Conservation (phyloP, 2,113 vertebrate genomes). For the Trichomycterus rosablanca region DNA sequence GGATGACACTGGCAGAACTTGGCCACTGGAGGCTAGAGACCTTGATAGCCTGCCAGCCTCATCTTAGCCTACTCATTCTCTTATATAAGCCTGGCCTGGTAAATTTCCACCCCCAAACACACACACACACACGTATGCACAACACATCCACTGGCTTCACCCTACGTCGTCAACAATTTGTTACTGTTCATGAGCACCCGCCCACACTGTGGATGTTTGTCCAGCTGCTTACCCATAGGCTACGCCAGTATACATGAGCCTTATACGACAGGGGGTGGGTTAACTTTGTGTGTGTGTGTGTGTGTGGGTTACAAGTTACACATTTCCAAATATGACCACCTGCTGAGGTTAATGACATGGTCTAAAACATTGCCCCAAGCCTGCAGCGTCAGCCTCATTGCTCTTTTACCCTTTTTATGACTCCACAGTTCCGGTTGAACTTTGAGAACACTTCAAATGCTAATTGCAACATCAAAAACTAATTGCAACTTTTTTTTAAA, state of each 20-base stretch:
- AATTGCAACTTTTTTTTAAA: too few relatives aligned
- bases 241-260: slow-evolving; percentile 49
- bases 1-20: too few relatives aligned
- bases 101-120: slow-evolving; percentile 67
- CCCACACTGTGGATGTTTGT: slow-evolving; percentile 61
- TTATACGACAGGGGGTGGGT: slow-evolving; percentile 23
- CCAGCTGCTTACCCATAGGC: slow-evolving; percentile 59
- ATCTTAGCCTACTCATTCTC: slow-evolving; percentile 36
- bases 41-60: not conserved
- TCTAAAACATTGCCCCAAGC: slow-evolving; percentile 21
- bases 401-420: slow-evolving; percentile 14
- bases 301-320: slow-evolving; percentile 30
- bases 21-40: too few relatives aligned
- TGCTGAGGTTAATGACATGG: slow-evolving; percentile 36
- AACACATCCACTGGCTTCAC: slow-evolving; percentile 2
- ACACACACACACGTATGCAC: slow-evolving; percentile 9
- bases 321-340: slow-evolving; percentile 42
- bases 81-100: slow-evolving; percentile 59
- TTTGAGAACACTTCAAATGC: not conserved
- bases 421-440: not conserved
- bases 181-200: slow-evolving; percentile 52
- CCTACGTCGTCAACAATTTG: slow-evolving; percentile 54
- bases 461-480: not conserved
- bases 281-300: slow-evolving; percentile 17
- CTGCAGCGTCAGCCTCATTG: slow-evolving; percentile 12